Percentiles rank a stretch among this genome's conserved stretches.
These are phyloP conservation scores for Salarias fasciatus DNA, from an alignment of 2,797 vertebrate species.

Conservation along the genomic window DNA sequence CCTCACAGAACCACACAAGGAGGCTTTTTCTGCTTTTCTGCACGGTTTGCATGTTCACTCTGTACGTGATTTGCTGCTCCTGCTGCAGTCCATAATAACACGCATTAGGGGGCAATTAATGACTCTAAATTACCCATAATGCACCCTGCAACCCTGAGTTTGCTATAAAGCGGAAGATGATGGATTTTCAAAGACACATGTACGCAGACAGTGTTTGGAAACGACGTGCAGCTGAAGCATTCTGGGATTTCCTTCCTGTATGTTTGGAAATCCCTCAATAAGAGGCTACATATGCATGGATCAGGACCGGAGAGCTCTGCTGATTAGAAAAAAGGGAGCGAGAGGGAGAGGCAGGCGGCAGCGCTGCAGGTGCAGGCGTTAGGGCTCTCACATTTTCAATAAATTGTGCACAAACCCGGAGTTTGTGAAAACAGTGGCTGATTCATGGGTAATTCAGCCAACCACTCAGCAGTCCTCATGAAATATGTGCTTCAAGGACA, in stretches of 20 bases:
- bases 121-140: too few species aligned
- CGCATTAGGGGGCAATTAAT: too few species aligned
- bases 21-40: too few species aligned
- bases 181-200: neutral
- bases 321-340: constrained; percentile 13
- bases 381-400: constrained; percentile 10
- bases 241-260: neutral
- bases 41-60: too few species aligned
- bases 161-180: too few species aligned
- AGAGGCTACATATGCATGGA: neutral
- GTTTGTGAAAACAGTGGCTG: constrained; percentile 4
- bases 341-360: constrained; percentile 6
- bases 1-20: too few species aligned
- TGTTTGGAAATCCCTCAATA: constrained; percentile 1
- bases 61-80: too few species aligned
- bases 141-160: too few species aligned
- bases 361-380: neutral
- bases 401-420: constrained; percentile 10
- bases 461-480: neutral
- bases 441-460: constrained; percentile 7
- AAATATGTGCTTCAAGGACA: neutral
- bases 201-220: too few species aligned
- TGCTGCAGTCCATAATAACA: too few species aligned
- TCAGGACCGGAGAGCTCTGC: neutral
- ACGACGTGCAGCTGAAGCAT: neutral